A percentile compares a stretch with the other conserved stretches of the same genome.
Evolutionary conservation across 2,113 vertebrate species (phyloP).

Genomic region (Nycticebus coucang): DNA sequence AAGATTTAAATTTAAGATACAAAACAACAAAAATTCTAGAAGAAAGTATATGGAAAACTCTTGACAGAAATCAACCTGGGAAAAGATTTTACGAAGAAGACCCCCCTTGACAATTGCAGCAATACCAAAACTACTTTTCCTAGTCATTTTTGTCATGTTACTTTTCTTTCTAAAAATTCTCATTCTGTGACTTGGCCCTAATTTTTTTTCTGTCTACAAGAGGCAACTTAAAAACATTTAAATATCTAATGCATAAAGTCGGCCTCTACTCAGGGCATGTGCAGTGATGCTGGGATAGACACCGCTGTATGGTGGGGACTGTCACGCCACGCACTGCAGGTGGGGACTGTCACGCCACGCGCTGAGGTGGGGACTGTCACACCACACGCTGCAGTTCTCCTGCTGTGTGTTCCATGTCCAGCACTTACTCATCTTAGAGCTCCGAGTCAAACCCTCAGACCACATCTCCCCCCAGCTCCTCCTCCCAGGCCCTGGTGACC

Average conservation of each 20-base stretch:
- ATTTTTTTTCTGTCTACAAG: neutral
- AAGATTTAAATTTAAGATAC: too few species aligned
- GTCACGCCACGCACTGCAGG: too few species aligned
- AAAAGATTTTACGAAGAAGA: too few species aligned
- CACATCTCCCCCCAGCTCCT: neutral
- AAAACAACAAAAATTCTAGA: too few species aligned
- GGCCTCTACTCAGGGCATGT: too few species aligned
- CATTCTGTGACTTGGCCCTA: too few species aligned
- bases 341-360: neutral
- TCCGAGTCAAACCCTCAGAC: neutral
- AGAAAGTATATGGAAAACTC: too few species aligned
- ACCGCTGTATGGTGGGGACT: neutral
- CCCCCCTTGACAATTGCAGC: too few species aligned
- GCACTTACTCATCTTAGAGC: neutral
- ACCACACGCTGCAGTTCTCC: fast-evolving
- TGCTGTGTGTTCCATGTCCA: too few species aligned
- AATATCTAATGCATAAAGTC: neutral
- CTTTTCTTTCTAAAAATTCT: neutral
- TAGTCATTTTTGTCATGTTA: neutral
- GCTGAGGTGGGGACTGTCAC: too few species aligned
- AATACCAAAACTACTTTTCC: neutral
- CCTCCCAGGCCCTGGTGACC: neutral
- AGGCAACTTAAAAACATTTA: neutral
- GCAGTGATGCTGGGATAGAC: neutral
- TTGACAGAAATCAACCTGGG: too few species aligned